A percentile compares a stretch with the other conserved stretches of the same genome.
Conservation (phyloP, 2,113 vertebrate genomes). For the Siphamia tubifer region DNA sequence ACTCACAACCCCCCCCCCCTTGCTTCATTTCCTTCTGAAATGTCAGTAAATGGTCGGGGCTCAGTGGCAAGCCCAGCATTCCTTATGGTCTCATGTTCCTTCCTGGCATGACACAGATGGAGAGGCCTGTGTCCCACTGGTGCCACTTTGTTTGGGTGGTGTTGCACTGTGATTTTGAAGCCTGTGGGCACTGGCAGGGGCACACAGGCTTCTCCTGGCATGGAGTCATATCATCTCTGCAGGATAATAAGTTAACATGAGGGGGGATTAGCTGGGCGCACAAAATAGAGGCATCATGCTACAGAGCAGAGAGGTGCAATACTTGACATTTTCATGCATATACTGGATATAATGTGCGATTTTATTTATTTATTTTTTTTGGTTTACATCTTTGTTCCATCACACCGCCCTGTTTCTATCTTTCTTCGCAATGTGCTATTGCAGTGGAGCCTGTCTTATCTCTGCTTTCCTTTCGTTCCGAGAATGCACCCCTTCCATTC, state of each 20-base stretch:
- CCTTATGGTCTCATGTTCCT: slow-evolving; percentile 37
- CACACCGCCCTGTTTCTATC: neutral
- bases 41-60: slow-evolving; percentile 28
- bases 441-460: slow-evolving; percentile 3
- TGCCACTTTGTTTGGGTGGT: slow-evolving; percentile 42
- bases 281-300: slow-evolving; percentile 3
- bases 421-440: neutral
- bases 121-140: slow-evolving; percentile 20
- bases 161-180: slow-evolving; percentile 47
- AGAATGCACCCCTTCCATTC: neutral
- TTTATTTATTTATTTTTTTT: neutral
- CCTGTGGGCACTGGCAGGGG: slow-evolving; percentile 41
- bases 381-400: neutral
- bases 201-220: slow-evolving; percentile 39
- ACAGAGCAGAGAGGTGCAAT: neutral
- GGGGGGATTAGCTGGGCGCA: neutral
- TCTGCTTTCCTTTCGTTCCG: neutral
- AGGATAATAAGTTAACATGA: slow-evolving; percentile 26
- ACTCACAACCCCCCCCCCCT: neutral
- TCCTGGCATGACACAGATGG: slow-evolving; percentile 44
- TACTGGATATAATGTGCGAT: neutral
- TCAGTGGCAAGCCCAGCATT: slow-evolving; percentile 25
- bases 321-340: neutral
- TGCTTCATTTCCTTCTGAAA: neutral
- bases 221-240: slow-evolving; percentile 34